These are phyloP conservation scores for Xiphydria camelus DNA, from an alignment of 2,888 invertebrate species.

Conservation along the genomic window DNA sequence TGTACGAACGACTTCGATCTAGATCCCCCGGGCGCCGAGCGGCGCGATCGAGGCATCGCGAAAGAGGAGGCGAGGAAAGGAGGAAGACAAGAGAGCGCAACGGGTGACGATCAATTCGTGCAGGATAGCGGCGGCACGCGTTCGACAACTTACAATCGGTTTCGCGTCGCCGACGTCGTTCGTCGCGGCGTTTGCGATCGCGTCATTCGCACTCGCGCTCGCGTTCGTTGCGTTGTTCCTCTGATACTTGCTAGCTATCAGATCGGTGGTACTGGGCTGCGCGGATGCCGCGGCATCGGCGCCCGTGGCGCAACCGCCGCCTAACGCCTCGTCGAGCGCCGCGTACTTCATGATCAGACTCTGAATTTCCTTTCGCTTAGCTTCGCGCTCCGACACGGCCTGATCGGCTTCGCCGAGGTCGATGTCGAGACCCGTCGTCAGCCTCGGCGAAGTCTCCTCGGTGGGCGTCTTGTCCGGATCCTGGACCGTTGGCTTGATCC, in stretches of 20 bases:
- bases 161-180: conserved; percentile 5
- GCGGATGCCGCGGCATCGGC: conserved; percentile 42
- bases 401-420: conserved; percentile 62
- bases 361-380: conserved; percentile 81
- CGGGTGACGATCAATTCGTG: neutral
- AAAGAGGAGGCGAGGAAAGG: neutral
- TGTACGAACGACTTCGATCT: neutral
- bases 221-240: conserved; percentile 24
- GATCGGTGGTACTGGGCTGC: conserved; percentile 38
- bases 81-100: neutral
- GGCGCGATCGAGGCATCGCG: too few relatives aligned
- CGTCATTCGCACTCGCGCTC: conserved; percentile 18
- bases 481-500: conserved; percentile 23
- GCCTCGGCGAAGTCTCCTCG: conserved; percentile 59
- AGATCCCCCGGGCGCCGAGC: too few relatives aligned
- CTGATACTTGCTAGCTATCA: conserved; percentile 55
- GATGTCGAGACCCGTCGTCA: too few relatives aligned
- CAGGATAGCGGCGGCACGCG: conserved; percentile 11
- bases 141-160: conserved; percentile 38
- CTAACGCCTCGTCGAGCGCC: conserved; percentile 74
- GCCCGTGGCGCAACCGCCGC: conserved; percentile 66
- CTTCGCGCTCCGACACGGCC: conserved; percentile 72
- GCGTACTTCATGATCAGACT: conserved; percentile 82
- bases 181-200: conserved; percentile 15
- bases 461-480: conserved; percentile 57